Evolutionary conservation across 2,888 invertebrate species (phyloP).

Genomic region (Lasioglossum morio): DNA sequence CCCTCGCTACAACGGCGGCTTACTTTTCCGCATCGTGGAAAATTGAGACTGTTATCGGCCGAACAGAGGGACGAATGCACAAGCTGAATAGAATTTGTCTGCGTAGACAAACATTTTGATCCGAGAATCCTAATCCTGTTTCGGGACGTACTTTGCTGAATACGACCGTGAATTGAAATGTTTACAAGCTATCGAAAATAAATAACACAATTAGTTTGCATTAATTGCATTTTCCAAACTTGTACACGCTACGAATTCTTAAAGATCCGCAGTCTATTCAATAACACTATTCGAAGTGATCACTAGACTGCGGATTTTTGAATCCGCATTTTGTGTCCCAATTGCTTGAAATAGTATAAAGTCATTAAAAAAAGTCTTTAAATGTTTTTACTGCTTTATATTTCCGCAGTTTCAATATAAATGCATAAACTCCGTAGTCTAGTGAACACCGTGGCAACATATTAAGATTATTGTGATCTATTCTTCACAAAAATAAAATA

Average conservation of each 20-base stretch:
- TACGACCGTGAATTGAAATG: neutral
- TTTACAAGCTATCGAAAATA: neutral
- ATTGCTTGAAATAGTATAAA: too few species aligned
- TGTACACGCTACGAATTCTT: neutral
- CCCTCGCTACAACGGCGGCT: slow-evolving; percentile 23
- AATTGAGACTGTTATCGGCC: slow-evolving; percentile 46
- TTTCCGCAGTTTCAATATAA: too few species aligned
- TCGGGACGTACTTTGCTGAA: neutral
- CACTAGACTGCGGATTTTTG: too few species aligned
- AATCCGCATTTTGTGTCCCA: too few species aligned
- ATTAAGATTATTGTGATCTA: too few species aligned
- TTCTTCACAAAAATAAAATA: too few species aligned
- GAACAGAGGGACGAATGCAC: slow-evolving; percentile 42
- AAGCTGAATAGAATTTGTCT: neutral
- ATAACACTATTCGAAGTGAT: too few species aligned
- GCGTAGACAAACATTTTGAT: neutral
- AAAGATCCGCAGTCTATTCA: neutral
- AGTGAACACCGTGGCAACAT: neutral
- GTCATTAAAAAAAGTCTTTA: too few species aligned
- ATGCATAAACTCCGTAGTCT: too few species aligned
- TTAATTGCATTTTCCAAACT: neutral
- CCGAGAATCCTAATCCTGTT: neutral
- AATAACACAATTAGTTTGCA: neutral
- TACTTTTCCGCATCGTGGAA: slow-evolving; percentile 47
- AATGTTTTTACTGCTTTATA: too few species aligned